These are phyloP conservation scores for Schizothorax lantsangensis DNA, from an alignment of 2,797 vertebrate genomes.

Conservation along the genomic window DNA sequence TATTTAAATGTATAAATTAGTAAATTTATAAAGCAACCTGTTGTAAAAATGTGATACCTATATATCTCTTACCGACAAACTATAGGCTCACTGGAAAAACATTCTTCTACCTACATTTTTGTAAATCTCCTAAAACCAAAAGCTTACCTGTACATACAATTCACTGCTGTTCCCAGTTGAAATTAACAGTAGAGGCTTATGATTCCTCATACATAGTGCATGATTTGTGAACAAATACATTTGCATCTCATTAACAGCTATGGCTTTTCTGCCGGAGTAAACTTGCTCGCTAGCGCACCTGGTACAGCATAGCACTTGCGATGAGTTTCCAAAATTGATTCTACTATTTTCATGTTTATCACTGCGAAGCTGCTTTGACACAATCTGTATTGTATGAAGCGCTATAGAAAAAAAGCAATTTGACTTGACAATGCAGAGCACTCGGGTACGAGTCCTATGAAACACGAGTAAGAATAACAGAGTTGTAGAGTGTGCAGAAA, in stretches of 20 bases:
- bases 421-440: not conserved
- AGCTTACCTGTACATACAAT: not conserved
- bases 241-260: not conserved
- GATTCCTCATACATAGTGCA: not conserved
- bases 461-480: not conserved
- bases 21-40: not conserved
- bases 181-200: not conserved
- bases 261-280: not conserved
- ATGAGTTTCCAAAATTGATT: not conserved
- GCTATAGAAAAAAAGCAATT: not conserved
- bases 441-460: not conserved
- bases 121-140: not conserved
- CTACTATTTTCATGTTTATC: not conserved
- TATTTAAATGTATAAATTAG: not conserved
- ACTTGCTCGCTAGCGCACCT: not conserved
- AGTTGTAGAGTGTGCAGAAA: not conserved
- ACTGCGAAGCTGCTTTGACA: not conserved
- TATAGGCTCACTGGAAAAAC: no score
- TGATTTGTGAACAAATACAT: not conserved
- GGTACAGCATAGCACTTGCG: not conserved
- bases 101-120: not conserved
- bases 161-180: not conserved
- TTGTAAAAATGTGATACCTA: not conserved
- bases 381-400: not conserved
- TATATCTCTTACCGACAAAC: no score